phyloP scores from a whole-genome alignment of 2,113 vertebrate species.

The Callopanchax toddi region DNA sequence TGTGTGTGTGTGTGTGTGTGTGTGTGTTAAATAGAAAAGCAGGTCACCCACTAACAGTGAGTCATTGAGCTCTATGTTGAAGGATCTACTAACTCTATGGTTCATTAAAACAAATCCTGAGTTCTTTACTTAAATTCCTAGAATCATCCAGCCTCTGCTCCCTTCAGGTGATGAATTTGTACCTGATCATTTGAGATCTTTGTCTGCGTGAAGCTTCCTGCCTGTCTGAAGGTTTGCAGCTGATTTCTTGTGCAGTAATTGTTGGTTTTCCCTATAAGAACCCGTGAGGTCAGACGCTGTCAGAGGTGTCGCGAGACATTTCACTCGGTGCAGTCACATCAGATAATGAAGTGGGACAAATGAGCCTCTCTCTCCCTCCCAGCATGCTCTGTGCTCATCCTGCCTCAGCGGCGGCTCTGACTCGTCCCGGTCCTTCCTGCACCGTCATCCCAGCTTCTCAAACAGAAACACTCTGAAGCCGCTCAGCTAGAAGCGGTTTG shows the following conservation, averaged over 20 bases:
- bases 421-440: conserved; percentile 15
- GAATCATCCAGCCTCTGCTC: too few species aligned
- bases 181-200: too few species aligned
- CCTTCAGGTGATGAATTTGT: too few species aligned
- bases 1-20: too few species aligned
- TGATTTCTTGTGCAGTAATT: conserved; percentile 19
- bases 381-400: neutral
- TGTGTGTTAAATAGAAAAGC: neutral
- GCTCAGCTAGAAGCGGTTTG: neutral
- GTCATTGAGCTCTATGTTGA: neutral
- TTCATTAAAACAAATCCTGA: too few species aligned
- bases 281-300: conserved; percentile 33
- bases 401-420: conserved; percentile 11
- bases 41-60: neutral
- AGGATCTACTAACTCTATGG: too few species aligned
- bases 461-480: conserved; percentile 14
- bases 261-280: conserved; percentile 9
- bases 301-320: conserved; percentile 4
- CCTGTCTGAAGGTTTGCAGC: neutral
- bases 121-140: too few species aligned
- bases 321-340: conserved; percentile 31
- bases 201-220: neutral
- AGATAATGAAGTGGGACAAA: conserved; percentile 56
- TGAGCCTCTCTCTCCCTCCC: neutral
- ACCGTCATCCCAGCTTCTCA: neutral